Evolutionary conservation across 2,888 invertebrate species (phyloP).

Genomic region (Siphonodentalium dalli): DNA sequence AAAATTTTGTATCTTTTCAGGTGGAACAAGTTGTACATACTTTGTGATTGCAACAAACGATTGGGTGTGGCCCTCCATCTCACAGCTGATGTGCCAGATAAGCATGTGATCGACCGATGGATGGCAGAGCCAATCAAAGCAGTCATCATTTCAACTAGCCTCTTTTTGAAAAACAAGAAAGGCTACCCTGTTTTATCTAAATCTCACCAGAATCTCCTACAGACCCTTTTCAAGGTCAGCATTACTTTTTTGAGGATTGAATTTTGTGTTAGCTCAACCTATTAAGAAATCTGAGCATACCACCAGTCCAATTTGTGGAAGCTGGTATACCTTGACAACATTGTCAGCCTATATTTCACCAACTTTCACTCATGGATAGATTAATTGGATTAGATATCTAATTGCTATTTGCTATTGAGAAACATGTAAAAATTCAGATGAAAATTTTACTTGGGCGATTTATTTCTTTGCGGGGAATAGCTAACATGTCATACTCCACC

Average conservation of each 20-base stretch:
- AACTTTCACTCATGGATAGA: too few relatives aligned
- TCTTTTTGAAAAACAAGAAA: constrained; percentile 88
- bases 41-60: constrained; percentile 66
- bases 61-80: constrained; percentile 81
- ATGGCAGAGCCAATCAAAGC: constrained; percentile 92
- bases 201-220: constrained; percentile 75
- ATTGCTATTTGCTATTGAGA: too few relatives aligned
- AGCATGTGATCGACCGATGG: constrained; percentile 78
- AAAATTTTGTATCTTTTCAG: constrained; percentile 53
- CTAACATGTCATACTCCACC: too few relatives aligned
- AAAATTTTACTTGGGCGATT: too few relatives aligned
- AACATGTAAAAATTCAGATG: too few relatives aligned
- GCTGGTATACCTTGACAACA: too few relatives aligned
- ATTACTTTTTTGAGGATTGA: background rate
- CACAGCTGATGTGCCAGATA: constrained; percentile 78
- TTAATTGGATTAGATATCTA: too few relatives aligned
- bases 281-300: background rate
- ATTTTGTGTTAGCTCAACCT: background rate
- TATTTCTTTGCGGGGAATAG: too few relatives aligned
- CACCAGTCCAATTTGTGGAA: too few relatives aligned
- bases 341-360: too few relatives aligned
- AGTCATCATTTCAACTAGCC: constrained; percentile 78
- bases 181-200: constrained; percentile 84
- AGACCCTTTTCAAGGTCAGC: constrained; percentile 67
- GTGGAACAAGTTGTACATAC: constrained; percentile 69